phyloP scores from a whole-genome alignment of 2,888 invertebrate species.

The Atrina japonica region DNA sequence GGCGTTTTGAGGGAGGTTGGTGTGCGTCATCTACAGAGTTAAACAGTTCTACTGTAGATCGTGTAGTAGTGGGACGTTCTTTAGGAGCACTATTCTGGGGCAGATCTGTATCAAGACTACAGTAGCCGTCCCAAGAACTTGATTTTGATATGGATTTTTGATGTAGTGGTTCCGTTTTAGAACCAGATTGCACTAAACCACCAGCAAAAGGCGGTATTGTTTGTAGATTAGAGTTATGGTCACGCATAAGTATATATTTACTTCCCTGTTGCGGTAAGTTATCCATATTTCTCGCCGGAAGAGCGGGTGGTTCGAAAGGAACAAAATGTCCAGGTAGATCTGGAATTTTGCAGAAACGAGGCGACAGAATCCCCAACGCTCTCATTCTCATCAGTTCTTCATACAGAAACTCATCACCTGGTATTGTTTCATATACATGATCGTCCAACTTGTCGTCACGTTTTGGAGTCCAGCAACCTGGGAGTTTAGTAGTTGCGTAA shows the following conservation, averaged over 20 bases:
- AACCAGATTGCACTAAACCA: neutral
- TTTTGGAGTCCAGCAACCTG: constrained; percentile 42
- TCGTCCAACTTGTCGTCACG: constrained; percentile 52
- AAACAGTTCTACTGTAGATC: constrained; percentile 49
- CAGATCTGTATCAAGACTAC: constrained; percentile 12
- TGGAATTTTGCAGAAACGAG: constrained; percentile 56
- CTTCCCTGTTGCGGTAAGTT: constrained; percentile 3
- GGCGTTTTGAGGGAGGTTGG: constrained; percentile 52
- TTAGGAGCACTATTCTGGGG: constrained; percentile 26
- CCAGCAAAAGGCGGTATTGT: constrained; percentile 8
- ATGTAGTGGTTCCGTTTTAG: neutral
- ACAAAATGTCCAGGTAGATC: constrained; percentile 61
- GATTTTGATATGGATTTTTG: constrained; percentile 16
- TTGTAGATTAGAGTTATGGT: constrained; percentile 53
- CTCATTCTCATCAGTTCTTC: constrained; percentile 59
- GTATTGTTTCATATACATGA: constrained; percentile 66
- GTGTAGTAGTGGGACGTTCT: constrained; percentile 20
- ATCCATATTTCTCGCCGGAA: constrained; percentile 52
- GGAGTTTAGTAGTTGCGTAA: constrained; percentile 40
- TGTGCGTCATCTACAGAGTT: constrained; percentile 56
- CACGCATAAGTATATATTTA: constrained; percentile 51
- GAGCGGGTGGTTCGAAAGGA: constrained; percentile 58
- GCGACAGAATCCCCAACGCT: constrained; percentile 47
- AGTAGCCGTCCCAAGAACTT: constrained; percentile 35
- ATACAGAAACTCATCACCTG: constrained; percentile 60